Percentiles rank a stretch among this genome's conserved stretches.
Conservation (phyloP, 2,888 invertebrate genomes). For the Mycalesis mineus region DNA sequence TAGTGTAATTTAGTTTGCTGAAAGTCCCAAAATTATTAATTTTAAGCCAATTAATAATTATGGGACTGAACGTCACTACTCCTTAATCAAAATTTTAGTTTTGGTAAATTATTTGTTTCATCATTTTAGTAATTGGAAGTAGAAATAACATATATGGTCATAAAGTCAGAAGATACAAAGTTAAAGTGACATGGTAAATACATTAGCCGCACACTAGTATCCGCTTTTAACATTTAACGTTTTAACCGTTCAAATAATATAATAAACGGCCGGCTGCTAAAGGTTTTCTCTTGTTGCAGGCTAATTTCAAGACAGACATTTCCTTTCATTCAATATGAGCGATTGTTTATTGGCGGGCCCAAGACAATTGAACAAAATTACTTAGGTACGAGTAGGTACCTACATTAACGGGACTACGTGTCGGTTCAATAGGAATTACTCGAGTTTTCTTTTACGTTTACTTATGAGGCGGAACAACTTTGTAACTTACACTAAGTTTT, state of each 20-base stretch:
- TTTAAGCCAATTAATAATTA: too few relatives aligned
- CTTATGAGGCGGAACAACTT: constrained; percentile 5
- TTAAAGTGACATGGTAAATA: constrained; percentile 53
- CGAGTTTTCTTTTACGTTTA: constrained; percentile 28
- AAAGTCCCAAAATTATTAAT: too few relatives aligned
- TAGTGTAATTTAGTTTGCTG: too few relatives aligned
- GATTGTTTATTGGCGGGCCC: constrained; percentile 72
- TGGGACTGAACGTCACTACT: too few relatives aligned
- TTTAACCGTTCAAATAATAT: constrained; percentile 67
- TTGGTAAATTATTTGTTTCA: too few relatives aligned
- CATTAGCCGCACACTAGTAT: constrained; percentile 49
- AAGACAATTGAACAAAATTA: constrained; percentile 72
- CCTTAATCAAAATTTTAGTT: too few relatives aligned
- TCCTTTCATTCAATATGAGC: constrained; percentile 77
- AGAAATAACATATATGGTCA: constrained; percentile 28
- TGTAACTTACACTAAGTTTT: too few relatives aligned
- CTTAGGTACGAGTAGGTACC: constrained; percentile 33
- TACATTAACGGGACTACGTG: constrained; percentile 56
- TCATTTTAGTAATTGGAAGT: neutral
- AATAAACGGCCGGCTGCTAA: constrained; percentile 68
- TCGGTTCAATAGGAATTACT: constrained; percentile 34
- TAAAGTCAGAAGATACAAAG: constrained; percentile 31
- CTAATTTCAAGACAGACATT: constrained; percentile 75
- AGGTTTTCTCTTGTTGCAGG: constrained; percentile 74
- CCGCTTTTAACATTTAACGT: constrained; percentile 55